phyloP scores from a whole-genome alignment of 2,888 invertebrate genomes.

The Mystacides longicornis region DNA sequence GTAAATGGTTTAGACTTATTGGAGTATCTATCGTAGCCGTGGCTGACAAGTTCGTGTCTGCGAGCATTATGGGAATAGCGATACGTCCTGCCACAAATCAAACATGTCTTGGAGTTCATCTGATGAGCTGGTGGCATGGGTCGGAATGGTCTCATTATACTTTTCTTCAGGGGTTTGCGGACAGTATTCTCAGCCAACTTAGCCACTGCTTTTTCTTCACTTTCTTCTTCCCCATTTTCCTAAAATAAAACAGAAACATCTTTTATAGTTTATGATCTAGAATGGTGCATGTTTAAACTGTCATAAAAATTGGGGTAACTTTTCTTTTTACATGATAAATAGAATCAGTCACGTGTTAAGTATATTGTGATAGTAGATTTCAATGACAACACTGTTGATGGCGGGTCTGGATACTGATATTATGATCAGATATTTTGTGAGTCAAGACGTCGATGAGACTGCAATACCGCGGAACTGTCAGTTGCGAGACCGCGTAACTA shows the following conservation, averaged over 20 bases:
- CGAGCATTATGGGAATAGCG: constrained; percentile 48
- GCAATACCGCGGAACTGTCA: too few species aligned
- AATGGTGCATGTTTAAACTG: too few species aligned
- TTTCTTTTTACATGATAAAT: too few species aligned
- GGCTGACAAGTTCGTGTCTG: constrained; percentile 44
- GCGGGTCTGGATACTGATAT: too few species aligned
- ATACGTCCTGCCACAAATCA: constrained; percentile 45
- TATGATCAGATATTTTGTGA: too few species aligned
- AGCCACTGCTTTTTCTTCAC: constrained; percentile 32
- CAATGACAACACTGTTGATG: too few species aligned
- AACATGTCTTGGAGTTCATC: constrained; percentile 46
- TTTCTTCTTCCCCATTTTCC: constrained; percentile 9
- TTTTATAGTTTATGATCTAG: too few species aligned
- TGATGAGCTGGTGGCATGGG: constrained; percentile 46
- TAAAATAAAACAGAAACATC: not conserved
- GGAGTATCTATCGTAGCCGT: constrained; percentile 46
- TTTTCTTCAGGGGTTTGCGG: constrained; percentile 28
- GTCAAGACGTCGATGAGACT: too few species aligned
- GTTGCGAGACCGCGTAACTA: too few species aligned
- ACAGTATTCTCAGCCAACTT: constrained; percentile 30
- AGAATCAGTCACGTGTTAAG: too few species aligned
- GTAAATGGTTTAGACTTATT: constrained; percentile 38
- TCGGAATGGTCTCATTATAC: constrained; percentile 29
- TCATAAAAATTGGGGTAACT: too few species aligned
- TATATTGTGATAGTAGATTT: too few species aligned